phyloP scores from a whole-genome alignment of 2,797 vertebrate genomes.

The Darevskia nairensis region DNA sequence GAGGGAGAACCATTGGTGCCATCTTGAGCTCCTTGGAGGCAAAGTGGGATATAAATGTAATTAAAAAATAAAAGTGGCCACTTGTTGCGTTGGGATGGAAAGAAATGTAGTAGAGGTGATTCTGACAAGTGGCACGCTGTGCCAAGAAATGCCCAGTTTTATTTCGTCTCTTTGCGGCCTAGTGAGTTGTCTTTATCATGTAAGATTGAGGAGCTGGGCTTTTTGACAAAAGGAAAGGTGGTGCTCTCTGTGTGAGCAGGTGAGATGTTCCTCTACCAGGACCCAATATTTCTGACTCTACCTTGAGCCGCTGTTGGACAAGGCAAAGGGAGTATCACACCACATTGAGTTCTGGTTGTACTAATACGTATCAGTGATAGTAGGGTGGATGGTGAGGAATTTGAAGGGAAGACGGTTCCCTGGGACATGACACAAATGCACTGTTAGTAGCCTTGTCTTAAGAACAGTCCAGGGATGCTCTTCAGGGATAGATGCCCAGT shows the following conservation, averaged over 20 bases:
- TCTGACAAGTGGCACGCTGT: neutral
- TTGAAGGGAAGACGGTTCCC: neutral
- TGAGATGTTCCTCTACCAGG: too few relatives aligned
- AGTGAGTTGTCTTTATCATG: neutral
- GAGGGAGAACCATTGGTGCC: too few relatives aligned
- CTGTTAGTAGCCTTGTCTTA: neutral
- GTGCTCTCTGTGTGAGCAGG: neutral
- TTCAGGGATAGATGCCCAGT: neutral
- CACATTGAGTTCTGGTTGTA: neutral
- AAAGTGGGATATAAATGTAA: too few relatives aligned
- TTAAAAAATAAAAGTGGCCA: too few relatives aligned
- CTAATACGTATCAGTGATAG: neutral
- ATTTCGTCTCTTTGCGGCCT: neutral
- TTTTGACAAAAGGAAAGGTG: neutral
- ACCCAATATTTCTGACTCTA: neutral
- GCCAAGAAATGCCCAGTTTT: neutral
- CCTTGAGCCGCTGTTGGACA: too few relatives aligned
- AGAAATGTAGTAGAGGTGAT: neutral
- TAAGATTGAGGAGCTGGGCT: neutral
- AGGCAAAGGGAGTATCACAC: neutral
- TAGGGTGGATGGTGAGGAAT: neutral
- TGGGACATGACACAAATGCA: neutral
- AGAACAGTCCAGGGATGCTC: neutral
- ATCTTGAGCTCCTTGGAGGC: too few relatives aligned
- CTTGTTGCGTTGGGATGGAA: neutral